Evolutionary conservation across 2,113 vertebrate species (phyloP).

Genomic region (Speoplatyrhinus poulsoni): DNA sequence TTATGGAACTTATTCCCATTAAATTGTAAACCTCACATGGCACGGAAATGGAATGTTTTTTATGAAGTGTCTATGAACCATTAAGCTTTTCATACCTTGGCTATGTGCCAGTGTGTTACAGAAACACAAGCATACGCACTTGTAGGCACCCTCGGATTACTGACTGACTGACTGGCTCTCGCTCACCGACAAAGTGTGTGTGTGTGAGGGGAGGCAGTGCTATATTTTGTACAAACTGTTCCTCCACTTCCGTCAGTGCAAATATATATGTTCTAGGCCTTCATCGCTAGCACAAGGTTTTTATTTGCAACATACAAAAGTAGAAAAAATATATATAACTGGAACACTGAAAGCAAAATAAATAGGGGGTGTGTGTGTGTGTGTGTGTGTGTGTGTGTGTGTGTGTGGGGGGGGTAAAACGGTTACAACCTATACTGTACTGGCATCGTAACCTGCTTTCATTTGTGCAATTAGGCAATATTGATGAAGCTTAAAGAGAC

Average conservation of each 20-base stretch:
- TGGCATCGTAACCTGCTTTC: not conserved
- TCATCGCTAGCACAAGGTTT: constrained; percentile 21
- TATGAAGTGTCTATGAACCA: constrained; percentile 37
- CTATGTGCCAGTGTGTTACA: constrained; percentile 27
- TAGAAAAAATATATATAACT: constrained; percentile 26
- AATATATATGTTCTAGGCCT: constrained; percentile 34
- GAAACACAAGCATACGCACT: constrained; percentile 6
- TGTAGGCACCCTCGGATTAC: not conserved
- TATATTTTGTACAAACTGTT: constrained; percentile 42
- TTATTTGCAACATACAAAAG: constrained; percentile 25
- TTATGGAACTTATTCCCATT: constrained; percentile 20
- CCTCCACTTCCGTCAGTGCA: constrained; percentile 38
- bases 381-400: no score
- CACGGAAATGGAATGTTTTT: constrained; percentile 30
- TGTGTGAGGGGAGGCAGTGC: not conserved
- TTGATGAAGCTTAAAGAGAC: no score
- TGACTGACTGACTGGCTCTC: constrained; percentile 20
- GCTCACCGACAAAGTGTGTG: constrained; percentile 1
- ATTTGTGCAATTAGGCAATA: no score
- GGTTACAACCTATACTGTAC: not conserved
- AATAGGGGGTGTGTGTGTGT: no score
- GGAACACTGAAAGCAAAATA: constrained; percentile 2
- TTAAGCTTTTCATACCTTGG: constrained; percentile 30
- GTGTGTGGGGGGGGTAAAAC: no score
- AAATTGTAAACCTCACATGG: constrained; percentile 19